These are phyloP conservation scores for Plebejus argus DNA, from an alignment of 2,888 invertebrate genomes.

Conservation along the genomic window DNA sequence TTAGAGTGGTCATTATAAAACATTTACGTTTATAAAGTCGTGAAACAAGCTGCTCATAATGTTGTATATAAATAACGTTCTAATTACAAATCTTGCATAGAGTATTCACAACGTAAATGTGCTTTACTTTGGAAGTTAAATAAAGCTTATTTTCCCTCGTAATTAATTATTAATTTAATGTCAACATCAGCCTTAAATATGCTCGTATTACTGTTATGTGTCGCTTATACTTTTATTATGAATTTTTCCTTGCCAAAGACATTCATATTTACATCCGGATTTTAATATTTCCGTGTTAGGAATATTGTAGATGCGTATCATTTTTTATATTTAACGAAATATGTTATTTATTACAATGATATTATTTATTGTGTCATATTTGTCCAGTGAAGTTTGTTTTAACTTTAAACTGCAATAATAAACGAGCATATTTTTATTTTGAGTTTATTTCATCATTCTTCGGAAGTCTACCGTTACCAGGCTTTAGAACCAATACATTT, in stretches of 20 bases:
- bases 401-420: no score
- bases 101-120: background rate
- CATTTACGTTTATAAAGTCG: background rate
- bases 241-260: background rate
- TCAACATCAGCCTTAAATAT: background rate
- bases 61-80: background rate
- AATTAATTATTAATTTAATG: background rate
- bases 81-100: slow-evolving; percentile 4
- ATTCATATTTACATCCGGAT: background rate
- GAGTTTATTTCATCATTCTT: background rate
- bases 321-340: background rate
- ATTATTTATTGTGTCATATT: background rate
- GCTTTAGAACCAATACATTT: no score
- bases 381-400: no score
- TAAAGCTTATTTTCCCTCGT: background rate
- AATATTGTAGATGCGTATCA: background rate
- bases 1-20: no score
- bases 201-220: background rate
- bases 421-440: background rate
- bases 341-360: no score
- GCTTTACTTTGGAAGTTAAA: slow-evolving; percentile 13
- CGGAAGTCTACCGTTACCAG: no score
- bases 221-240: background rate
- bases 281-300: background rate
- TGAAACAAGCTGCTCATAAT: background rate